Evolutionary conservation across 64 coral and sea anemone species (phyloP).

Genomic region (Trachythela sp.): DNA sequence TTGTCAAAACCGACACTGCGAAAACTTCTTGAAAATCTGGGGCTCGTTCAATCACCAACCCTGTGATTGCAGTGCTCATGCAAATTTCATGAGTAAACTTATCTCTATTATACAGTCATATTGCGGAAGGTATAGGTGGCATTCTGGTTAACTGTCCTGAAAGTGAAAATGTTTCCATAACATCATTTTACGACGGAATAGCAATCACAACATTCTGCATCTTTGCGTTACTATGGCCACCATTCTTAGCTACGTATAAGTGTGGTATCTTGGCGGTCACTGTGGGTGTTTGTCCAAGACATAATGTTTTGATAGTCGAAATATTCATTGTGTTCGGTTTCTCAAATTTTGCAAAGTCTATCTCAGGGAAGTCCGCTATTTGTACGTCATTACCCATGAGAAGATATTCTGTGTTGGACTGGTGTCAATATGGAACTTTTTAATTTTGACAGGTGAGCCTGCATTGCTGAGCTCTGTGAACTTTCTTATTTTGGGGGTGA

Average conservation of each 20-base stretch:
- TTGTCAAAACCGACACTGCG: not conserved
- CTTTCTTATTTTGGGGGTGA: no score
- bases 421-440: no score
- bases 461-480: no score
- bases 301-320: not conserved
- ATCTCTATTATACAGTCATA: conserved; percentile 48
- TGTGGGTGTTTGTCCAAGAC: not conserved
- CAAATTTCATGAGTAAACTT: not conserved
- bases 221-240: not conserved
- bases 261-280: not conserved
- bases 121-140: conserved; percentile 46
- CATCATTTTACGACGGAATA: conserved; percentile 47
- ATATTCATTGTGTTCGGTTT: not conserved
- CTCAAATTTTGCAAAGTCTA: not conserved
- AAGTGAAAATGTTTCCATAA: conserved; percentile 49
- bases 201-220: not conserved
- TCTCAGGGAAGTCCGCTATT: not conserved
- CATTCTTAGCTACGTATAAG: not conserved
- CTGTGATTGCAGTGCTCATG: not conserved
- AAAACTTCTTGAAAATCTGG: not conserved
- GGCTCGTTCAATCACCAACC: not conserved
- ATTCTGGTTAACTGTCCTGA: conserved; percentile 25
- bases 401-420: no score
- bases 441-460: no score
- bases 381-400: not conserved